phyloP scores from a whole-genome alignment of 2,113 vertebrate species.

The Arenaria interpres region DNA sequence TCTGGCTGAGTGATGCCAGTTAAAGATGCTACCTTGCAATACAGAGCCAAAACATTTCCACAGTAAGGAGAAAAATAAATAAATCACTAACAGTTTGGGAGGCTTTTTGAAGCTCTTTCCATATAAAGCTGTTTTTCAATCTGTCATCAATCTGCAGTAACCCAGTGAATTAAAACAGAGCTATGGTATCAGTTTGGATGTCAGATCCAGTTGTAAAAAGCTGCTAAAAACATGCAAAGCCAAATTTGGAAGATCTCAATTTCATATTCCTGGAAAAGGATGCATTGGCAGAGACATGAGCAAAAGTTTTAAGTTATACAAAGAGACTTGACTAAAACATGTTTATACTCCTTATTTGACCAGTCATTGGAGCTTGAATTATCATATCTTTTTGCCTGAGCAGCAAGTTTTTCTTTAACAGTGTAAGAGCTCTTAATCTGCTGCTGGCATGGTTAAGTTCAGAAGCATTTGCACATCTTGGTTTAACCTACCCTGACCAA shows the following conservation, averaged over 20 bases:
- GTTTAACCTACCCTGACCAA: neutral
- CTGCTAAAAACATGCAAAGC: slow-evolving; percentile 36
- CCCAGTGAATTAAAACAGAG: slow-evolving; percentile 30
- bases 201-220: slow-evolving; percentile 49
- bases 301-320: slow-evolving; percentile 38
- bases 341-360: slow-evolving; percentile 18
- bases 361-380: neutral
- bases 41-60: slow-evolving; percentile 18
- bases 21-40: slow-evolving; percentile 9
- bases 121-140: slow-evolving; percentile 39
- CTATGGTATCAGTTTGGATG: slow-evolving; percentile 31
- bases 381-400: neutral
- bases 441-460: neutral
- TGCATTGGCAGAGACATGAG: neutral
- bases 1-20: neutral
- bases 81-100: slow-evolving; percentile 32
- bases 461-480: neutral
- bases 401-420: neutral
- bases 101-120: slow-evolving; percentile 29
- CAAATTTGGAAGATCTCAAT: slow-evolving; percentile 19
- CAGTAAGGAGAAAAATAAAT: slow-evolving; percentile 24
- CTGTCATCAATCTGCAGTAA: slow-evolving; percentile 54
- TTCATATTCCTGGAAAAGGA: slow-evolving; percentile 53
- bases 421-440: neutral
- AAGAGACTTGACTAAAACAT: neutral